Conservation (phyloP, 2,888 invertebrate genomes). For the Eilema sororculum region DNA sequence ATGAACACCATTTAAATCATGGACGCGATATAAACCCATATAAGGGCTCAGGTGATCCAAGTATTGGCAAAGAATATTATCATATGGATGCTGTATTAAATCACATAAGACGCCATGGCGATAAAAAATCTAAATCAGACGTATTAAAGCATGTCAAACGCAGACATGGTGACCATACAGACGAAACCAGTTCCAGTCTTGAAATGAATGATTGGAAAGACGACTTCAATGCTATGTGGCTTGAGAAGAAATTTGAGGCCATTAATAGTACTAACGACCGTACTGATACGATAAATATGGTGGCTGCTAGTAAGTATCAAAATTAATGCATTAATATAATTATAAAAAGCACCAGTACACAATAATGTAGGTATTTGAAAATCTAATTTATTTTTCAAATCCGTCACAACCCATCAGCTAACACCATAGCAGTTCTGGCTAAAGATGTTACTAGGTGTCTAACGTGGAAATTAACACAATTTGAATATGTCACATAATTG, state of each 20-base stretch:
- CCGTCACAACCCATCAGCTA: neutral
- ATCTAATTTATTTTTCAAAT: neutral
- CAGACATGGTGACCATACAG: neutral
- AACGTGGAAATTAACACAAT: neutral
- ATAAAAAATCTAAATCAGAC: neutral
- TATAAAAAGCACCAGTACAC: neutral
- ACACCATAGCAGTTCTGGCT: neutral
- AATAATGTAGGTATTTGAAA: neutral
- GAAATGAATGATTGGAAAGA: conserved; percentile 59
- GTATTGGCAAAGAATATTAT: conserved; percentile 35
- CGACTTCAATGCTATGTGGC: conserved; percentile 52
- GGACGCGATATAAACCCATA: conserved; percentile 18
- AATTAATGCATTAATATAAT: neutral
- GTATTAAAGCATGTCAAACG: neutral
- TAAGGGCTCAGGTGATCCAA: conserved; percentile 17
- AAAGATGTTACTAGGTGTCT: neutral
- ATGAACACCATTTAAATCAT: conserved; percentile 12
- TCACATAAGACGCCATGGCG: conserved; percentile 32
- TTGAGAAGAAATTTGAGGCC: conserved; percentile 64
- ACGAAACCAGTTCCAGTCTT: conserved; percentile 44
- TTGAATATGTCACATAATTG: neutral
- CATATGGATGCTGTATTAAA: conserved; percentile 65
- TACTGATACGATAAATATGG: conserved; percentile 75
- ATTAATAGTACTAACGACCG: conserved; percentile 57
- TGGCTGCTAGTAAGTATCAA: conserved; percentile 69